Evolutionary conservation across 2,888 invertebrate genomes (phyloP), one percentile per base, ranked within the genome.

Genomic region (Epinotia ramella): DNA sequence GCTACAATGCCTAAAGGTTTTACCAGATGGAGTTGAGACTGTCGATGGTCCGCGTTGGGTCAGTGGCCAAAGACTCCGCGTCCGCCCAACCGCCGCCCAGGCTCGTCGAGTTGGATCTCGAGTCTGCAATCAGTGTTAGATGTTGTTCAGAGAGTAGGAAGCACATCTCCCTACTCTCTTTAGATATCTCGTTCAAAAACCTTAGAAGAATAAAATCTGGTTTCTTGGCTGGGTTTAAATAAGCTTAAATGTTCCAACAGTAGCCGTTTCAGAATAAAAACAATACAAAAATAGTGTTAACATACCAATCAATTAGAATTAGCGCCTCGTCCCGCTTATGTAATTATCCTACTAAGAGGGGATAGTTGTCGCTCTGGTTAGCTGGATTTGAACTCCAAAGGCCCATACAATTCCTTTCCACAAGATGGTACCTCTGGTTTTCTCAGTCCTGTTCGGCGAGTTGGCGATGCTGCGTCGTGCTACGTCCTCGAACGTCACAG

Each of bases 401-500:
- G 40, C 40, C 40, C 40, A 40, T 40, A 40, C 40, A 40, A 40
- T 40, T 1, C 40, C 40, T 40, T 40, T 33, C 6, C 6, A 33
- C 33, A 7, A 33, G 33, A 33, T 40, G 20, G 20, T 79, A 89
- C 91, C 91, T 84, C 87, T 83, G 72, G 87, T 88, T 67, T 86
- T 91, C 2, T 91, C 93, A 28, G 86, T 87, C 78, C 92, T 91
- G 72, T 93, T 96, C 0, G 97, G 97, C 0, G 97, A 97, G 86
- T 96, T 97, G 0, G 96, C 97, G 77, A 97, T 96, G 83, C 97
- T 97, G 73, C 97, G 92, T n/a, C 96, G 91, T 0, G 97, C 97
- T 0, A 97, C 97, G 86, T 97, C 97, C 84, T 97, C 96, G 83
- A 97, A 97, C 0, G 97, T 98, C 20, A 98, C 97, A 0, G 98